Conservation (phyloP, 1,140 invertebrate species). For the Homarus americanus region DNA sequence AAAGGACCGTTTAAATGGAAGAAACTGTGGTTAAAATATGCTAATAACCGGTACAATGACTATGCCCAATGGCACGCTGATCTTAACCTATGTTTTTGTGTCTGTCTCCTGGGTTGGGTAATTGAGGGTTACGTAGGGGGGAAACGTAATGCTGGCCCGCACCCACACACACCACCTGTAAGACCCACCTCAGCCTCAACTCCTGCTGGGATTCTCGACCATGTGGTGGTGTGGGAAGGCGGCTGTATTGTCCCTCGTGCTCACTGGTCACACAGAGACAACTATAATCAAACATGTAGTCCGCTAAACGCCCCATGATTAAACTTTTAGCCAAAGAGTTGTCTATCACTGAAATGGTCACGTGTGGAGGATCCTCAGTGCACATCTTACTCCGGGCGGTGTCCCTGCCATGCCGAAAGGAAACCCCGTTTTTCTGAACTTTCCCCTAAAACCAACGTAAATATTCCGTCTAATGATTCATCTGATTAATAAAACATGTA, state of each 20-base stretch:
- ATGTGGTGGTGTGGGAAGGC: not conserved
- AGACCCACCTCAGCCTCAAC: not conserved
- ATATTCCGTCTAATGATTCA: not conserved
- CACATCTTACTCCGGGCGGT: constrained; percentile 39
- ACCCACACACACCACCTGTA: not conserved
- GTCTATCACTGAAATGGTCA: constrained; percentile 60
- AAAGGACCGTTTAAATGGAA: constrained; percentile 63
- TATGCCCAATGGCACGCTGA: constrained; percentile 64
- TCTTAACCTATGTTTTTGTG: constrained; percentile 63
- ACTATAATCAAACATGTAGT: constrained; percentile 70
- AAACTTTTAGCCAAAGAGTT: constrained; percentile 62
- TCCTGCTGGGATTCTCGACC: constrained; percentile 35
- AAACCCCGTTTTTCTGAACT: constrained; percentile 31
- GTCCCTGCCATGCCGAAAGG: not conserved
- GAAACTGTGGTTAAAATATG: constrained; percentile 70
- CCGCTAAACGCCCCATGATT: constrained; percentile 67
- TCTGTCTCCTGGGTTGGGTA: constrained; percentile 47
- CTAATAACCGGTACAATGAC: constrained; percentile 68
- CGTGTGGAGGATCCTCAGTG: constrained; percentile 10
- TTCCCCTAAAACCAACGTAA: not conserved
- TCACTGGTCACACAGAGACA: constrained; percentile 66
- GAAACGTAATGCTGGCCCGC: constrained; percentile 15
- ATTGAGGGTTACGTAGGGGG: constrained; percentile 50
- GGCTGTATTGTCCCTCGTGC: constrained; percentile 32
- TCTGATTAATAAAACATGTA: not conserved